Percentiles rank a stretch among this genome's conserved stretches.
These are phyloP conservation scores for Microctenopoma stevenorrisi DNA, from an alignment of 2,797 vertebrate genomes.

Conservation along the genomic window DNA sequence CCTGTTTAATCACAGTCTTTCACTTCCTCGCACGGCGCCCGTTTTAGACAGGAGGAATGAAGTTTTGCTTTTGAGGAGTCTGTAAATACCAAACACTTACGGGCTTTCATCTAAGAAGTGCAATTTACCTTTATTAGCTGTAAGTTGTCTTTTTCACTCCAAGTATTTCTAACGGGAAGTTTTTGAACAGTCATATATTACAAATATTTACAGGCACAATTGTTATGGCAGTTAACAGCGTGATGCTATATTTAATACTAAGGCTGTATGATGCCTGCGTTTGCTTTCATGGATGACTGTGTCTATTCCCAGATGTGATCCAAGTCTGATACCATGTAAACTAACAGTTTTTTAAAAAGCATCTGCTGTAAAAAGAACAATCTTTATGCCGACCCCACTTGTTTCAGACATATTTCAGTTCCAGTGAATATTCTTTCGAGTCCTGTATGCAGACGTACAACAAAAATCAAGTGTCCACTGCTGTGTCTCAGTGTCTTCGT, in stretches of 20 bases:
- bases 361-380: constrained; percentile 27
- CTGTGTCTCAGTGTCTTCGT: constrained; percentile 11
- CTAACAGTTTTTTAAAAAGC: constrained; percentile 30
- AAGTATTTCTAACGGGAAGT: constrained; percentile 10
- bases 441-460: constrained; percentile 11
- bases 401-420: constrained; percentile 31
- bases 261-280: constrained; percentile 14
- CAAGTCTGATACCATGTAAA: constrained; percentile 44
- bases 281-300: constrained; percentile 17
- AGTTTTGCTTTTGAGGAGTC: constrained; percentile 37
- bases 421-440: background rate
- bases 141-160: constrained; percentile 1
- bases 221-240: constrained; percentile 2
- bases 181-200: constrained; percentile 6
- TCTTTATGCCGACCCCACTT: constrained; percentile 23
- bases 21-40: constrained; percentile 39
- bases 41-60: constrained; percentile 38
- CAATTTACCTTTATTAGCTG: constrained; percentile 35
- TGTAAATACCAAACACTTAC: no score
- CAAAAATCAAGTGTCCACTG: constrained; percentile 14
- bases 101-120: constrained; percentile 2
- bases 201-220: background rate
- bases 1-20: constrained; percentile 77
- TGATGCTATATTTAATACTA: background rate
- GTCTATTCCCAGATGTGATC: constrained; percentile 47